Percentiles rank a stretch among this genome's conserved stretches.
Evolutionary conservation across 2,888 invertebrate genomes (phyloP).

Genomic region (Plagiodera versicolora): DNA sequence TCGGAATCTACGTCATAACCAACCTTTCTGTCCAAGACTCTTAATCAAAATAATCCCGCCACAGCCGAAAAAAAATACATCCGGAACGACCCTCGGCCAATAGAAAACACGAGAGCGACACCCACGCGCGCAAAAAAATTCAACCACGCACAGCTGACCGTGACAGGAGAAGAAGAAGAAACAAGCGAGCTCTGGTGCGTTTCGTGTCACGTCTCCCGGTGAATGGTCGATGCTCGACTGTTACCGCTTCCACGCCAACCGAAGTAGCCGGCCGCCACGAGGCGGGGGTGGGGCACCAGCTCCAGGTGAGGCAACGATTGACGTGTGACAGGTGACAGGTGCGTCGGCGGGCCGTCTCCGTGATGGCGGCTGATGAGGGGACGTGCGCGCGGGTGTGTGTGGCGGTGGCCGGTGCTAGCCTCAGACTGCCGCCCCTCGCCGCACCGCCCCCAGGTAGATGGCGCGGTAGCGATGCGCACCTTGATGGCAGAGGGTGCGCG

Average conservation of each 20-base stretch:
- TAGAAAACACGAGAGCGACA: constrained; percentile 8
- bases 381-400: constrained; percentile 62
- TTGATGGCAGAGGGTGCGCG: constrained; percentile 18
- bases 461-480: constrained; percentile 34
- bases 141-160: constrained; percentile 22
- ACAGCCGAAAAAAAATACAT: neutral
- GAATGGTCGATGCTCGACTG: constrained; percentile 26
- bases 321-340: constrained; percentile 55
- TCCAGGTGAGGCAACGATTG: constrained; percentile 47
- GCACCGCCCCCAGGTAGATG: constrained; percentile 31
- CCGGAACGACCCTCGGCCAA: neutral
- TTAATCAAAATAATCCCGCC: neutral
- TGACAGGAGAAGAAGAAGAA: constrained; percentile 15
- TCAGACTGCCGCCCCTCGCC: constrained; percentile 50
- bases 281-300: constrained; percentile 37
- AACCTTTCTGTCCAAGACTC: constrained; percentile 7
- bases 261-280: constrained; percentile 38
- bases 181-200: constrained; percentile 39
- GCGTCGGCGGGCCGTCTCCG: constrained; percentile 56
- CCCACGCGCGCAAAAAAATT: constrained; percentile 22
- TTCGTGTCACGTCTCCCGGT: constrained; percentile 29
- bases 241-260: constrained; percentile 42
- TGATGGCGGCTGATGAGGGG: constrained; percentile 37
- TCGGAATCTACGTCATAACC: constrained; percentile 1
- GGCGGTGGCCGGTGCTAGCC: constrained; percentile 56